Evolutionary conservation across 2,797 vertebrate genomes (phyloP).

Genomic region (Crenichthys baileyi): DNA sequence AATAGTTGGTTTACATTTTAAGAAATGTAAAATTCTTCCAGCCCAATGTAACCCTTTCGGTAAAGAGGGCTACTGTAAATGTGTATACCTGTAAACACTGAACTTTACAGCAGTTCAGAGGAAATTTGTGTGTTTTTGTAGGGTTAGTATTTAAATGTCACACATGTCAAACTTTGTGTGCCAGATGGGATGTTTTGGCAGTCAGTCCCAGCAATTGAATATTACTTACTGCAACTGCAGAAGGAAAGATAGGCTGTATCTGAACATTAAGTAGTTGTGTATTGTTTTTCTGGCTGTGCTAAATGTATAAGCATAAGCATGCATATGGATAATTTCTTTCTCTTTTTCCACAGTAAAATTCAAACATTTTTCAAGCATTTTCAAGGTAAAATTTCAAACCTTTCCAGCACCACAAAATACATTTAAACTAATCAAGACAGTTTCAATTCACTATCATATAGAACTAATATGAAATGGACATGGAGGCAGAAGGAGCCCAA

Average conservation of each 20-base stretch:
- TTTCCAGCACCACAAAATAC: too few relatives aligned
- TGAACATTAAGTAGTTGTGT: neutral
- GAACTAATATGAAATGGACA: too few relatives aligned
- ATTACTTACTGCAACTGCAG: neutral
- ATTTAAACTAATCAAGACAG: too few relatives aligned
- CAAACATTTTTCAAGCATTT: too few relatives aligned
- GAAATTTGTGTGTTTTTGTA: neutral
- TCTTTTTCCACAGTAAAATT: too few relatives aligned
- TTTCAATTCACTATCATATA: too few relatives aligned
- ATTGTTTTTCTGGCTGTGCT: neutral
- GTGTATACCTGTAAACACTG: neutral
- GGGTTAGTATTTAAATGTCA: neutral
- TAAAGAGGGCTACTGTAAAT: neutral
- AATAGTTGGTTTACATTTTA: conserved; percentile 1
- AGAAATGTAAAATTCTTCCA: conserved; percentile 5
- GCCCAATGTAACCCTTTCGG: conserved; percentile 5
- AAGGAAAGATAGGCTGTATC: too few relatives aligned
- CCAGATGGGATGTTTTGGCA: neutral
- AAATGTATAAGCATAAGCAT: neutral
- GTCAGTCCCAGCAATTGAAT: neutral
- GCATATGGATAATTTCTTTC: too few relatives aligned
- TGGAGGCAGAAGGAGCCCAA: too few relatives aligned
- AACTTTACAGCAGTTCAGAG: neutral
- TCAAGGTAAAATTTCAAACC: too few relatives aligned
- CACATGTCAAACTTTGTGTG: neutral